Percentiles rank a stretch among this genome's conserved stretches.
Evolutionary conservation across 64 coral and sea anemone genomes (phyloP).

Genomic region (Pachyseris speciosa): DNA sequence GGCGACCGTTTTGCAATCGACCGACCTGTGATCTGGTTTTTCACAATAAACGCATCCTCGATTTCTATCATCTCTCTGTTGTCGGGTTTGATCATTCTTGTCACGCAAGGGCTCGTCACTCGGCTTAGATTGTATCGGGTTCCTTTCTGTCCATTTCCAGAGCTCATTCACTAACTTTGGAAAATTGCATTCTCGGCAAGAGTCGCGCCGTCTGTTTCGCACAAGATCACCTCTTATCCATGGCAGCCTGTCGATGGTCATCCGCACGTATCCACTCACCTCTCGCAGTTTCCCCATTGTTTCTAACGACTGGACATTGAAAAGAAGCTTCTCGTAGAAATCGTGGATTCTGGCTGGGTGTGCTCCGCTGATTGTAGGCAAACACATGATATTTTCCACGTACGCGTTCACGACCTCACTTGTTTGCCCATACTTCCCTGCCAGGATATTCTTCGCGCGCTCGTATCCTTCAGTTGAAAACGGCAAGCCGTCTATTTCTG

Average conservation of each 20-base stretch:
- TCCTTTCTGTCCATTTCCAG: neutral
- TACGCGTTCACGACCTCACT: constrained; percentile 53
- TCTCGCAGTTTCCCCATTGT: constrained; percentile 53
- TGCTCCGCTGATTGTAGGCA: constrained; percentile 8
- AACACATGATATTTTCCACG: constrained; percentile 37
- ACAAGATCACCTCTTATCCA: constrained; percentile 41
- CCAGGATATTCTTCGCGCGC: constrained; percentile 39
- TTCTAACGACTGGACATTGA: constrained; percentile 44
- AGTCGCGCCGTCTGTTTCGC: constrained; percentile 34
- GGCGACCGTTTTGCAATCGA: constrained; percentile 17
- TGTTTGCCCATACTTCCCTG: constrained; percentile 33
- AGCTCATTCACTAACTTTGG: neutral
- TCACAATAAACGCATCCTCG: constrained; percentile 43
- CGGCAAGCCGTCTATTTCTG: constrained; percentile 52
- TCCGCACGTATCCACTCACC: constrained; percentile 43
- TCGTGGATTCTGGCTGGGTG: constrained; percentile 44
- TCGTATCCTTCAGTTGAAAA: constrained; percentile 44
- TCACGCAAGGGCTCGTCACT: neutral
- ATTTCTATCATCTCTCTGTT: neutral
- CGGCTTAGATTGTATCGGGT: neutral
- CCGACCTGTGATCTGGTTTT: constrained; percentile 19
- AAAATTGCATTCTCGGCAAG: constrained; percentile 44
- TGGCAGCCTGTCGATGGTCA: neutral
- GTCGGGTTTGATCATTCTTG: constrained; percentile 13
- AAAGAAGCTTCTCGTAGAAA: constrained; percentile 50